These are phyloP conservation scores for Sphaeramia orbicularis DNA, from an alignment of 2,797 vertebrate genomes.

Conservation along the genomic window DNA sequence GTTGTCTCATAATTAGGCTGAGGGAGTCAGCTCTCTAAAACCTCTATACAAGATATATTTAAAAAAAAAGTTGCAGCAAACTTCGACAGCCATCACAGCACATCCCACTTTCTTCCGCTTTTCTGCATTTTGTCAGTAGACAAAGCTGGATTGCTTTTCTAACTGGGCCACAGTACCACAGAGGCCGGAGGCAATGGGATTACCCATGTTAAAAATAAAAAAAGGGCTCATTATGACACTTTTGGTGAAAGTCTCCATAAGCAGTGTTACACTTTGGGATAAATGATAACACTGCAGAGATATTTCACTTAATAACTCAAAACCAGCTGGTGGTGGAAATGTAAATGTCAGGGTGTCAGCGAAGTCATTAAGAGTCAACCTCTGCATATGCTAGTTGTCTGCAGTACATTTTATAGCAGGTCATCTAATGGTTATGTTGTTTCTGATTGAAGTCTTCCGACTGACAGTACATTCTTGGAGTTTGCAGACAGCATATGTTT, in stretches of 20 bases:
- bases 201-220: slow-evolving; percentile 34
- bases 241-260: slow-evolving; percentile 4
- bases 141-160: slow-evolving; percentile 2
- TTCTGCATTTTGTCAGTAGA: slow-evolving; percentile 8
- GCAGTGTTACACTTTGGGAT: slow-evolving; percentile 3
- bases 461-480: no score
- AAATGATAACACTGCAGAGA: no score
- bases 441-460: no score
- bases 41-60: slow-evolving; percentile 1
- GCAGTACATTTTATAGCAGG: no score
- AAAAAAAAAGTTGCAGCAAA: slow-evolving; percentile 5
- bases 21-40: slow-evolving; percentile 15
- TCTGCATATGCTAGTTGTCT: no score
- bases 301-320: no score
- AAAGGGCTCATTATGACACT: slow-evolving; percentile 23
- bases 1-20: slow-evolving; percentile 18
- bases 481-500: no score
- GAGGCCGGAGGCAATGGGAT: slow-evolving; percentile 18
- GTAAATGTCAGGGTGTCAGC: no score
- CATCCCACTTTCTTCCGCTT: neutral
- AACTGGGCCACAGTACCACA: slow-evolving; percentile 26
- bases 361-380: no score
- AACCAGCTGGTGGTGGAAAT: no score
- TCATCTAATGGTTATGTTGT: no score
- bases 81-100: slow-evolving; percentile 11